Percentiles rank a stretch among this genome's conserved stretches.
Evolutionary conservation across 2,797 vertebrate species (phyloP).

Genomic region (Tiaroga cobitis): DNA sequence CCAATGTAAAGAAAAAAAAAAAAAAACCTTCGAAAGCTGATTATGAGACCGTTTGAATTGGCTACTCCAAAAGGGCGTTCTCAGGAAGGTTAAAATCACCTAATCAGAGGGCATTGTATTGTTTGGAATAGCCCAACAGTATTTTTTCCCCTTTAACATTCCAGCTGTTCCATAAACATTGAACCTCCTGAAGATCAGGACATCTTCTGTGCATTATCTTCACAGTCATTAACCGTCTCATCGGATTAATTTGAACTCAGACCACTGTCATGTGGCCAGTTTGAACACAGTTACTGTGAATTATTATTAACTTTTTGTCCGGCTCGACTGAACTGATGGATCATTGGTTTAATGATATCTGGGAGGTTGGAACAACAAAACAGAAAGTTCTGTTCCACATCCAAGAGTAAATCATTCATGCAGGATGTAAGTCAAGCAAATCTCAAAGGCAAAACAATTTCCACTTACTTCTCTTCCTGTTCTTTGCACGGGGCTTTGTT

Average conservation of each 20-base stretch:
- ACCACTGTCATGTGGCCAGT: background rate
- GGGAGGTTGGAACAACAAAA: background rate
- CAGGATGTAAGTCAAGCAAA: background rate
- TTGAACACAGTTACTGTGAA: background rate
- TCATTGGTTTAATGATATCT: background rate
- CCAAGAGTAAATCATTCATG: too few species aligned
- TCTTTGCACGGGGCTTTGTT: background rate
- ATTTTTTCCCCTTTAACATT: conserved; percentile 26
- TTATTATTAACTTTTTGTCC: background rate
- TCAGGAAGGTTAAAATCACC: background rate
- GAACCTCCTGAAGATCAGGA: conserved; percentile 13
- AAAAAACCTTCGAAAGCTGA: background rate
- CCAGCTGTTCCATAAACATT: conserved; percentile 22
- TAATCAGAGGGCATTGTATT: background rate
- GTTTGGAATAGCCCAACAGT: conserved; percentile 10
- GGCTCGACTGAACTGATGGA: background rate
- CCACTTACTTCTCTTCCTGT: background rate
- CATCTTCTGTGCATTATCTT: background rate
- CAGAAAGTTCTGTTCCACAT: too few species aligned
- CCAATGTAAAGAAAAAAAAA: background rate
- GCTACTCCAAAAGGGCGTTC: background rate
- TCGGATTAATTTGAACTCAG: conserved; percentile 7
- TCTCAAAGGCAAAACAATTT: background rate
- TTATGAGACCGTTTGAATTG: conserved; percentile 13
- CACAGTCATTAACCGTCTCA: background rate